Base-by-base conservation (phyloP, 2,888 invertebrate species). In the Agrochola circellaris region DNA sequence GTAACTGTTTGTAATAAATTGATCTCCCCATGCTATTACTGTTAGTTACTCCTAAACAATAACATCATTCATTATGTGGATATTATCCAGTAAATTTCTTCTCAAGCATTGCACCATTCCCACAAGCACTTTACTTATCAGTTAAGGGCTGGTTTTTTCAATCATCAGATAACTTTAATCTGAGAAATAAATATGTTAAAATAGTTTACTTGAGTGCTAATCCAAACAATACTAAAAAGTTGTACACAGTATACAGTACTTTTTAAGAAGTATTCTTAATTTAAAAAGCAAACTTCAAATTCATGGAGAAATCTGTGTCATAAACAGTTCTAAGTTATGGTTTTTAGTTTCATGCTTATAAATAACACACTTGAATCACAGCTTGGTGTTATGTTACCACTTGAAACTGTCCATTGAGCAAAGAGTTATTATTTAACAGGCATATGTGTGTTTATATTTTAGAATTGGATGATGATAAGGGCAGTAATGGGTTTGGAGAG, bases 401-500 rank as follows among this genome's bases (percentile, higher is more conserved):
- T 75, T 74, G 38, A 34, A 61, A 66, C 45, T 38, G 8, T 34
- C 15, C 1, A 54, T 23, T 62, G 13, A 9, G 34, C 62, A 48
- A 38, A 45, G 23, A 38, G 6, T 61, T 38, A 23, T 7, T 68
- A 17, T 38, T 48, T 34, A 54, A 60, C 15, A 34, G n/a, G 9
- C 20, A 34, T 20, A 4, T 54, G 7, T 54, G 9, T 74, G 75
- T 68, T 81, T 79, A 17, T 67, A 73, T 80, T 77, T 56, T 78
- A 73, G 75, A 86, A 74, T 68, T 71, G 89, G 93, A 93, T 76
- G 90, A 85, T 42, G 92, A 92, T 69, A 93, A 93, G 66, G 92
- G 86, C 4, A 92, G 90, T 62, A 95, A 95, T 77, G 95, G 94
- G 1, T 95, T 90, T 64, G 94, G 95, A 2, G 94, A 95, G 1